These are phyloP conservation scores for Lates japonicus DNA, from an alignment of 2,797 vertebrate species.

Conservation along the genomic window DNA sequence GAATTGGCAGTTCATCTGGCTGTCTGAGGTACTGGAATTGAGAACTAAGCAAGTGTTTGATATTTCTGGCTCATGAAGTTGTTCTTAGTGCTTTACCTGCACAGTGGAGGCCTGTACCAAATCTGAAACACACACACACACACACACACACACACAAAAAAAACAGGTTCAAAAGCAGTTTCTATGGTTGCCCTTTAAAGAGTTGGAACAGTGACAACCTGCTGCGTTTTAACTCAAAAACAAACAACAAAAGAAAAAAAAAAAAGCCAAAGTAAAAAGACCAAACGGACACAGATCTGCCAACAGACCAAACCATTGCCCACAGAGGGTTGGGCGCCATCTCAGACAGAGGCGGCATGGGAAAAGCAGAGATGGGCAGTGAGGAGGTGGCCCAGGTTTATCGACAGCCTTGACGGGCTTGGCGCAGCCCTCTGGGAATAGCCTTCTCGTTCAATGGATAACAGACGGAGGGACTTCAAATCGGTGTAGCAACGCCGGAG, in stretches of 20 bases:
- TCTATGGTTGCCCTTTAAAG: conserved; percentile 61
- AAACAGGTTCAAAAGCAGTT: conserved; percentile 54
- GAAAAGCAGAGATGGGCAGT: conserved; percentile 78
- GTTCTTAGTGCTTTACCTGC: conserved; percentile 34
- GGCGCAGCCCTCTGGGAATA: conserved; percentile 73
- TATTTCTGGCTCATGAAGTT: conserved; percentile 25
- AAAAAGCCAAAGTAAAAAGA: conserved; percentile 60
- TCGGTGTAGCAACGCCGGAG: conserved; percentile 67
- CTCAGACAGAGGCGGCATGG: conserved; percentile 63
- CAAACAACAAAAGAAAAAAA: conserved; percentile 52
- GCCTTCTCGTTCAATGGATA: too few relatives aligned
- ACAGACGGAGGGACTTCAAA: conserved; percentile 78
- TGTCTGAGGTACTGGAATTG: background rate
- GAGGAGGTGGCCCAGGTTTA: conserved; percentile 84
- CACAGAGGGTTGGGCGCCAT: conserved; percentile 76
- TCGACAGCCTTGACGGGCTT: conserved; percentile 84
- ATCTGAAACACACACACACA: conserved; percentile 49
- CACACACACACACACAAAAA: too few relatives aligned
- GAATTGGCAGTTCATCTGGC: background rate
- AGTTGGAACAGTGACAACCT: conserved; percentile 60
- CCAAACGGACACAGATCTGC: conserved; percentile 64
- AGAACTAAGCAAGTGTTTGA: conserved; percentile 26
- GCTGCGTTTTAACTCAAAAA: conserved; percentile 61
- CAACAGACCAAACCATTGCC: conserved; percentile 70
- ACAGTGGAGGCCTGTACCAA: conserved; percentile 14